phyloP scores from a whole-genome alignment of 2,888 invertebrate genomes.

The Ethmia dodecea region DNA sequence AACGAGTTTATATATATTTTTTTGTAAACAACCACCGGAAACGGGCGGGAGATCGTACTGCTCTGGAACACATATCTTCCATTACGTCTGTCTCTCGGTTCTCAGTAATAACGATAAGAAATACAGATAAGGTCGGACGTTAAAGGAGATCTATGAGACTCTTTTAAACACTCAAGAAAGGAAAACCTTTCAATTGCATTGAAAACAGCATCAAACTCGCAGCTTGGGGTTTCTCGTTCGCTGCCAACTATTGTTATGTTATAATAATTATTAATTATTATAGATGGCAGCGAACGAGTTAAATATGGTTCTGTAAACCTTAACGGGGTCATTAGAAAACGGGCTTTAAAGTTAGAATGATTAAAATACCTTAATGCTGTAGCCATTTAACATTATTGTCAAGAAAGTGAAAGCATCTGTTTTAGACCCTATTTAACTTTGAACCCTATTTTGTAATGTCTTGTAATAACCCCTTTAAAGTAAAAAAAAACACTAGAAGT shows the following conservation, averaged over 20 bases:
- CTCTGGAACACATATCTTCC: conserved; percentile 71
- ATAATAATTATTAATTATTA: neutral
- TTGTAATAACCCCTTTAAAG: conserved; percentile 22
- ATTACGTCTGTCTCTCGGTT: conserved; percentile 62
- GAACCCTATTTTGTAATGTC: too few relatives aligned
- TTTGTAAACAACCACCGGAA: conserved; percentile 74
- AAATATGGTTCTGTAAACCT: too few relatives aligned
- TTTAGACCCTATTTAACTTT: too few relatives aligned
- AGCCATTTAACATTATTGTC: too few relatives aligned
- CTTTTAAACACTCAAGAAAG: neutral
- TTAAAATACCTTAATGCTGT: too few relatives aligned
- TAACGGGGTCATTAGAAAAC: too few relatives aligned
- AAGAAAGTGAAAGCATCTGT: too few relatives aligned
- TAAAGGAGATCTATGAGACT: conserved; percentile 35
- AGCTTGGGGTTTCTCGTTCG: neutral
- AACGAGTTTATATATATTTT: conserved; percentile 61
- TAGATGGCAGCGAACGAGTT: too few relatives aligned
- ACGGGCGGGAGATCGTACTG: conserved; percentile 55
- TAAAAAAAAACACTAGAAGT: conserved; percentile 14
- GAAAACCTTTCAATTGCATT: neutral
- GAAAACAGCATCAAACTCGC: neutral
- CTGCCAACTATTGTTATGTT: neutral
- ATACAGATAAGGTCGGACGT: conserved; percentile 47
- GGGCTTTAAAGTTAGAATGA: too few relatives aligned
- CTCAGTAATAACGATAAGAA: conserved; percentile 60